Base-by-base conservation (phyloP, 2,888 invertebrate genomes). In the Ceratothoa steindachneri region DNA sequence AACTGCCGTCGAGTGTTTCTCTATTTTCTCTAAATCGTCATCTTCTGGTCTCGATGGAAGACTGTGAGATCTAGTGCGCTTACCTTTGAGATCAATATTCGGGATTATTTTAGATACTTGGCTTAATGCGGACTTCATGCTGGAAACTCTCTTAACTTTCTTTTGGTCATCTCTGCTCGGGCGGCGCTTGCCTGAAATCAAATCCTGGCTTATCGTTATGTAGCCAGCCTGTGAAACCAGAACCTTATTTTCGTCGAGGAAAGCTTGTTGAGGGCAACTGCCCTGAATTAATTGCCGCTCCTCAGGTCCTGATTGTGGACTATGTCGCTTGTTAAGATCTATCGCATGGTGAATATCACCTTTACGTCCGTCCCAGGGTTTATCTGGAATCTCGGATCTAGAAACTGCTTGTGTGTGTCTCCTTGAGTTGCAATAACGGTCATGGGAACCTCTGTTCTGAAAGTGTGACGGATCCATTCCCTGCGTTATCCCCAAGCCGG, bases 41-140 rank as follows among this genome's bases (percentile, higher is more conserved):
- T 75, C 51, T 28, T 75, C 53, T 27, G 78, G 73, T n/a, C 73
- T 72, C 7, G 78, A 75, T 0, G 93, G 93, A 70, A 94, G 85
- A 0, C 93, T 93, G 83, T 92, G 90, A 4, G 93, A 93, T 81
- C 93, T 87, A 84, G 90, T 89, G 81, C 92, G 87, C 83, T 91
- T 92, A 9, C 81, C 81, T 67, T 81, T 76, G 22, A 89, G 88
- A 83, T 93, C 91, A 77, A 90, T 85, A 83, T 93, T 93, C 0
- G 93, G 93, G 71, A 94, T 84, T 89, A 93, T 91, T 80, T 89
- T 90, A 82, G 89, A 91, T 82, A 92, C 89, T 0, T 91, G 90
- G 82, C 88, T 91, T 90, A 92, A 91, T 0, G 92, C 92, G 64
- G 90, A 90, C 84, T 91, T 91, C 72, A 91, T 83, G 0, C 91